These are phyloP conservation scores for Thunnus albacares DNA, from an alignment of 2,797 vertebrate genomes.

Conservation along the genomic window DNA sequence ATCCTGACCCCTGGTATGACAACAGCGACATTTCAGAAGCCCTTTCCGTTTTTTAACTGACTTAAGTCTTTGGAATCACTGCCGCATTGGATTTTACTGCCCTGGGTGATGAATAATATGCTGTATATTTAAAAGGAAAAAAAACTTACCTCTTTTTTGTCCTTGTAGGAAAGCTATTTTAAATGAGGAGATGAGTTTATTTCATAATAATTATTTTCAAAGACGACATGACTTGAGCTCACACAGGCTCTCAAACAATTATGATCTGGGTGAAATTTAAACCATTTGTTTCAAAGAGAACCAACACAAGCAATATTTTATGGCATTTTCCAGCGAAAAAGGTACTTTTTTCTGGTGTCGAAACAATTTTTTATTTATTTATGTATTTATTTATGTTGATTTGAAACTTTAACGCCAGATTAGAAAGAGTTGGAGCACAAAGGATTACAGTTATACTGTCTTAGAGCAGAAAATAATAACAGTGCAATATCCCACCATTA, in stretches of 20 bases:
- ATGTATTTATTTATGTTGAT: conserved; percentile 5
- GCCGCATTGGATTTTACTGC: conserved; percentile 57
- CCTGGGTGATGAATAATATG: conserved; percentile 46
- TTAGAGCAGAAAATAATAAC: conserved; percentile 18
- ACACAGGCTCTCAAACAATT: background rate
- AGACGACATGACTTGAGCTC: background rate
- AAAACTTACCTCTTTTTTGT: conserved; percentile 18
- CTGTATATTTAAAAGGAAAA: conserved; percentile 23
- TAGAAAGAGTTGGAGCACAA: conserved; percentile 16
- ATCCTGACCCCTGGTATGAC: conserved; percentile 29
- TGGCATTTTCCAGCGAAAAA: conserved; percentile 18
- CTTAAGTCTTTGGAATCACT: conserved; percentile 56
- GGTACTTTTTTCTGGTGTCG: background rate
- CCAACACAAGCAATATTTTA: conserved; percentile 58
- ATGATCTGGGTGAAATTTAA: conserved; percentile 22
- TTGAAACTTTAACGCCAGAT: conserved; percentile 12
- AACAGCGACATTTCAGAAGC: conserved; percentile 42
- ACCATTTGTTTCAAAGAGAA: background rate
- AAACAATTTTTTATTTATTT: background rate
- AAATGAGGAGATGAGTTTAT: conserved; percentile 32
- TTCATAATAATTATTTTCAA: conserved; percentile 20
- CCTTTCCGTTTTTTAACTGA: conserved; percentile 5
- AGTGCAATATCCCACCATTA: conserved; percentile 45
- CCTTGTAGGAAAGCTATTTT: conserved; percentile 34
- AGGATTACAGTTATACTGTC: background rate